phyloP scores from a whole-genome alignment of 2,888 invertebrate genomes.

The Leptura quadrifasciata region DNA sequence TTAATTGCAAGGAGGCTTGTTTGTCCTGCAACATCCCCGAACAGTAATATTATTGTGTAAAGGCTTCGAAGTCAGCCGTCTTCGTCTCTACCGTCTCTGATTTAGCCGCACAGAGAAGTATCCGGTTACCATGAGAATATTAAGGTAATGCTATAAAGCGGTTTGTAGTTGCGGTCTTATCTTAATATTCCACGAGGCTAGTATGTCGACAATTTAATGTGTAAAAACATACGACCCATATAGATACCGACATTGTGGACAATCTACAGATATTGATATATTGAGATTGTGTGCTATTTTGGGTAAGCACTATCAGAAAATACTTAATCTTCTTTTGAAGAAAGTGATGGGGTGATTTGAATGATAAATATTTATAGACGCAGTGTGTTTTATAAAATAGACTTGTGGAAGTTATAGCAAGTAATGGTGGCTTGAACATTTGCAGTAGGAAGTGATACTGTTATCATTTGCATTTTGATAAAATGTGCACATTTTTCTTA shows the following conservation, averaged over 20 bases:
- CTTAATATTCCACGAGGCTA: conserved; percentile 19
- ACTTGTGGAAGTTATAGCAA: not conserved
- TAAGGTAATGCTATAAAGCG: conserved; percentile 22
- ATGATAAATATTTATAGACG: not conserved
- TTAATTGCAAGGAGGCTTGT: not conserved
- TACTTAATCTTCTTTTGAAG: not conserved
- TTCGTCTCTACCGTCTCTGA: conserved; percentile 2
- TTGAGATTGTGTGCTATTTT: not conserved
- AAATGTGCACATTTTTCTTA: not conserved
- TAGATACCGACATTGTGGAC: conserved; percentile 4
- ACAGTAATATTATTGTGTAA: not conserved
- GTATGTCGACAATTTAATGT: not conserved
- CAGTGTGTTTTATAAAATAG: not conserved
- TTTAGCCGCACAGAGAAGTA: conserved; percentile 13
- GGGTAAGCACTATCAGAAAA: not conserved
- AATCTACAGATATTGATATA: conserved; percentile 11
- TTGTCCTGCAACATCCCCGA: not conserved
- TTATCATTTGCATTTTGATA: not conserved
- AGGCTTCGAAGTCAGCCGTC: not conserved
- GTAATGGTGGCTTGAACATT: not conserved
- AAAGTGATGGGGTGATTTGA: not conserved
- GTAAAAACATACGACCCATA: conserved; percentile 13
- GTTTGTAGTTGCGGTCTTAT: conserved; percentile 16
- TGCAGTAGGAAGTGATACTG: not conserved
- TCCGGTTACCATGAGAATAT: conserved; percentile 19